Base-by-base conservation (phyloP, 2,888 invertebrate species). In the Eucera pruinosa region DNA sequence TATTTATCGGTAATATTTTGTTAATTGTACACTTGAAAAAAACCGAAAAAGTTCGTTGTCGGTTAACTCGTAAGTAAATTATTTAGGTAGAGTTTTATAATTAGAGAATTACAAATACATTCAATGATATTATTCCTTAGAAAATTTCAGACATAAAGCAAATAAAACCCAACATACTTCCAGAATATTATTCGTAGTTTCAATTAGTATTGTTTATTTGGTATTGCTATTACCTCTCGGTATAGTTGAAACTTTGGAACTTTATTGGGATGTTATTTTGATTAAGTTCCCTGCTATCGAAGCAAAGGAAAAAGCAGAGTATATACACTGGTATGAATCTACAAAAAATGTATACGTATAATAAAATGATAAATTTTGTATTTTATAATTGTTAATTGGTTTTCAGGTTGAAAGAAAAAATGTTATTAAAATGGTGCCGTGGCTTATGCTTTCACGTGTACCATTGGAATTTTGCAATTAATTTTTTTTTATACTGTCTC, bases 391-490 rank as follows among this genome's bases (percentile, higher is more conserved):
- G 30, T 62, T 65, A 36, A 39, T 45, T 48, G 6, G 66, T 75
- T 86, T 86, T 47, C 80, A 92, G 92, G 92, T 84, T 89, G 77
- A 83, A 88, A 66, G 88, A 88, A 45, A 92, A 90, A 83, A 86
- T 92, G 83, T 77, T 92, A 25, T 73, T 92, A 9, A 92, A 92
- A 69, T 91, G 90, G 89, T 87, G 92, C 30, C 87, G 91, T 0
- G 90, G 91, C n/a, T 87, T 92, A 30, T 90, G 87, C 74, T 92
- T 92, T 67, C 91, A 90, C 36, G 80, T 92, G 18, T 92, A 92
- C 71, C 92, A 92, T 47, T 90, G 90, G 86, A 92, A 91, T 78
- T 92, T 92, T 73, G 89, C 89, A 13, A 88, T 91, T 36, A 92
- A 92, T 68, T 92, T 92, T 66, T 91, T 92, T 70, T 85, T 92